Evolutionary conservation across 1,140 invertebrate genomes (phyloP).

Genomic region (Drosophila rhopaloa): DNA sequence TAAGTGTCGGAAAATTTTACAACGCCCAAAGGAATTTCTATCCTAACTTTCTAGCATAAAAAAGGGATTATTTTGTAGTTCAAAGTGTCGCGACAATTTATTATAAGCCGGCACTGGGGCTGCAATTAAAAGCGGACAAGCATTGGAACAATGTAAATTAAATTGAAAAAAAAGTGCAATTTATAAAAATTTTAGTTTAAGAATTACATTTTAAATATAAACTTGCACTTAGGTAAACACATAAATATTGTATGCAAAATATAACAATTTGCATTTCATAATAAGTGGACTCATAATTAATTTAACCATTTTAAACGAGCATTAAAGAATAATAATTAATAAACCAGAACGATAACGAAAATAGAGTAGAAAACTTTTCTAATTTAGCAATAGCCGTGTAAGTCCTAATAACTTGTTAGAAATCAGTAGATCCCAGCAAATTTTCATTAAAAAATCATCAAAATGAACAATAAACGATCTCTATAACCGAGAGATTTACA

Average conservation of each 20-base stretch:
- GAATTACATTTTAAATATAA: not conserved
- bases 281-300: too few species aligned
- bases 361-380: too few species aligned
- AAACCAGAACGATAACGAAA: too few species aligned
- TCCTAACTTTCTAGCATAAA: not conserved
- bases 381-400: too few species aligned
- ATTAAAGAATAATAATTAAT: too few species aligned
- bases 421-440: not conserved
- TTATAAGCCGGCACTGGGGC: conserved; percentile 6
- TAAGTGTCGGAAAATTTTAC: conserved; percentile 66
- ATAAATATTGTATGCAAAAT: too few species aligned
- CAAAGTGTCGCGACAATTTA: conserved; percentile 34
- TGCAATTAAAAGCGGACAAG: conserved; percentile 12
- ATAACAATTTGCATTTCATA: too few species aligned
- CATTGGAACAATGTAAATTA: conserved; percentile 23
- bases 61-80: conserved; percentile 3
- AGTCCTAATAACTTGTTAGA: too few species aligned
- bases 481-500: conserved; percentile 10
- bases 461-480: conserved; percentile 18
- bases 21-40: conserved; percentile 7
- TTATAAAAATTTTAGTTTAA: not conserved
- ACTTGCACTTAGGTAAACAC: too few species aligned
- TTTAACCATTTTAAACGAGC: too few species aligned
- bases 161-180: not conserved
- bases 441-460: conserved; percentile 15